A percentile compares a stretch with the other conserved stretches of the same genome.
These are phyloP conservation scores for Siniperca scherzeri DNA, from an alignment of 2,797 vertebrate species.

Conservation along the genomic window DNA sequence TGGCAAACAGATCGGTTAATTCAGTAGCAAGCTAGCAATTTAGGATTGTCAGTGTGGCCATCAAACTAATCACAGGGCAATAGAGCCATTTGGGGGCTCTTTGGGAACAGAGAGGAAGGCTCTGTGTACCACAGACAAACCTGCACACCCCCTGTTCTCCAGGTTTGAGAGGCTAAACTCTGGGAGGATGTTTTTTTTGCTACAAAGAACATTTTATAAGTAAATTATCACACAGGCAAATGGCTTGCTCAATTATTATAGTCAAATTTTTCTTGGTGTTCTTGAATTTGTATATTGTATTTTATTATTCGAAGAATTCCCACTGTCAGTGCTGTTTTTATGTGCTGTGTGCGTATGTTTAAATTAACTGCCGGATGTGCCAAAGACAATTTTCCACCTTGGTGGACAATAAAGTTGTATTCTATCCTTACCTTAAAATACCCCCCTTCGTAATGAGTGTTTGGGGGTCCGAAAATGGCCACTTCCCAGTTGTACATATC, in stretches of 20 bases:
- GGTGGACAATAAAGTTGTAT: neutral
- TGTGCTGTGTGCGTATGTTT: neutral
- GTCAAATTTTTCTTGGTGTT: neutral
- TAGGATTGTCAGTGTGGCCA: neutral
- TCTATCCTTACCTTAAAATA: conserved; percentile 93
- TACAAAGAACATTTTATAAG: neutral
- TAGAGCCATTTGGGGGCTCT: neutral
- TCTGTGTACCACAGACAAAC: too few species aligned
- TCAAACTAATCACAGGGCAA: neutral
- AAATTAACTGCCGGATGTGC: neutral
- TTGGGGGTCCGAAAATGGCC: conserved; percentile 97
- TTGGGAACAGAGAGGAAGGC: neutral
- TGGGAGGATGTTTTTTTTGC: neutral
- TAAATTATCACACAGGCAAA: too few species aligned
- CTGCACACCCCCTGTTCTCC: neutral
- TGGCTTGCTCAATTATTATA: neutral
- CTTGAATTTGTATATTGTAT: neutral
- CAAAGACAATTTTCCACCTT: neutral
- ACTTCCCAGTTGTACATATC: conserved; percentile 99
- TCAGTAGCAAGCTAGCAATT: neutral
- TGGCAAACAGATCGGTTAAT: neutral
- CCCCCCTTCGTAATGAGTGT: conserved; percentile 96
- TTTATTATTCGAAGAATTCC: neutral
- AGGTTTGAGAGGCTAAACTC: neutral
- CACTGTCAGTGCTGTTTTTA: rapidly evolving